Evolutionary conservation across 2,797 vertebrate genomes (phyloP).

Genomic region (Epinephelus awoara): DNA sequence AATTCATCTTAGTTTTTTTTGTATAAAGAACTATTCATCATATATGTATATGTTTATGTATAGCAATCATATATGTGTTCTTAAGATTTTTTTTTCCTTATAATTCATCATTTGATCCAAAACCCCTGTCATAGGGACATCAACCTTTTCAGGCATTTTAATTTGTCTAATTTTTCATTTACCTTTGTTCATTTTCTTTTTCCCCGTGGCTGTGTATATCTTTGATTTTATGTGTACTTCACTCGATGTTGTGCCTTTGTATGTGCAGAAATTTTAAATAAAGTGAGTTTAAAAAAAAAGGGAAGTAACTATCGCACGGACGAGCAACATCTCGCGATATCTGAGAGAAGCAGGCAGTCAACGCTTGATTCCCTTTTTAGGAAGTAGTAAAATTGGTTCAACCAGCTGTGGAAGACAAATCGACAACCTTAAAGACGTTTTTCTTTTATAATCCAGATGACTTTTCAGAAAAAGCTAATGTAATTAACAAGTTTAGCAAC

Average conservation of each 20-base stretch:
- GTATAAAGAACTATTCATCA: neutral
- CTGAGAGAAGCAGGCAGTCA: neutral
- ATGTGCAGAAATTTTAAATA: neutral
- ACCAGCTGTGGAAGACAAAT: neutral
- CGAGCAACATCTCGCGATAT: slow-evolving; percentile 59
- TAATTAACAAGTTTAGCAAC: neutral
- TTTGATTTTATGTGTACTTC: neutral
- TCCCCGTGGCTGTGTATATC: neutral
- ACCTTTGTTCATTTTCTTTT: neutral
- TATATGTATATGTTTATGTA: neutral
- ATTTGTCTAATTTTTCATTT: neutral
- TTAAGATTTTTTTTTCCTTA: too few relatives aligned
- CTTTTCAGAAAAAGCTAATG: neutral
- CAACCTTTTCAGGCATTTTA: too few relatives aligned
- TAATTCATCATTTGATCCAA: neutral
- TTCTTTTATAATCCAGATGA: fast-evolving
- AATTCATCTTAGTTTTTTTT: neutral
- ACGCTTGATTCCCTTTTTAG: slow-evolving; percentile 34
- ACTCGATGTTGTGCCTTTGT: neutral
- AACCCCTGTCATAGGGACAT: neutral
- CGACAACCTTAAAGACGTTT: fast-evolving
- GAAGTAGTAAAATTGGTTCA: neutral
- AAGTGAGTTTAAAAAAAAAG: neutral
- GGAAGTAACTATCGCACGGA: neutral
- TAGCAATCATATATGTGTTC: too few relatives aligned